Percentiles rank a stretch among this genome's conserved stretches.
Conservation (phyloP, 1,140 invertebrate species). For the Ganaspis sp. region DNA sequence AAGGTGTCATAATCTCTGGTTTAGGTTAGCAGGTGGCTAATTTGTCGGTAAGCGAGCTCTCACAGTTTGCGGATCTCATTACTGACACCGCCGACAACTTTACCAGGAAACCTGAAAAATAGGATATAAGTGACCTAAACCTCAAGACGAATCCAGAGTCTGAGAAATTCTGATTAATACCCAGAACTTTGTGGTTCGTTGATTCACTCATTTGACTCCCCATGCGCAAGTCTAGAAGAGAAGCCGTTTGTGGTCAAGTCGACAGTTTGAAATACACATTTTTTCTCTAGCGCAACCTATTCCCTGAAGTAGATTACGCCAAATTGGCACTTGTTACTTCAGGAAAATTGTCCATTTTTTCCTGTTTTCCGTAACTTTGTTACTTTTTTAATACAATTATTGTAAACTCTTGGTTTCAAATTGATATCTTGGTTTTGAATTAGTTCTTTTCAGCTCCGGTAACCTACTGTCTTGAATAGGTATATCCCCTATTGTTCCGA, state of each 20-base stretch:
- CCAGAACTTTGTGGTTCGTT: constrained; percentile 12
- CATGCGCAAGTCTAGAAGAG: background rate
- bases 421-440: too few species aligned
- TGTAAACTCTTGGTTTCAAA: too few species aligned
- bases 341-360: background rate
- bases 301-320: background rate
- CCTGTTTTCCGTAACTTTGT: too few species aligned
- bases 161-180: constrained; percentile 12
- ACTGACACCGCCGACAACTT: background rate
- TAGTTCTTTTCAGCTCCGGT: too few species aligned
- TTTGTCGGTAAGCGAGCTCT: constrained; percentile 50
- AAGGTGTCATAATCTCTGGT: constrained; percentile 60
- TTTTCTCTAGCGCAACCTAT: background rate
- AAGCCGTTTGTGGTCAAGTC: background rate
- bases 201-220: constrained; percentile 3
- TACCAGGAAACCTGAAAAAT: constrained; percentile 5
- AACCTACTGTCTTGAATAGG: too few species aligned
- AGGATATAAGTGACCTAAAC: background rate
- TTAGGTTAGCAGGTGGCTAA: constrained; percentile 59
- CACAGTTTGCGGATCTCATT: constrained; percentile 3
- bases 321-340: background rate
- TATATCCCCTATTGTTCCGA: too few species aligned
- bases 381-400: too few species aligned
- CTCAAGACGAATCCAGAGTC: background rate
- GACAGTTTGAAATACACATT: background rate